Conservation (phyloP, 2,888 invertebrate species). For the Aradus depressus region DNA sequence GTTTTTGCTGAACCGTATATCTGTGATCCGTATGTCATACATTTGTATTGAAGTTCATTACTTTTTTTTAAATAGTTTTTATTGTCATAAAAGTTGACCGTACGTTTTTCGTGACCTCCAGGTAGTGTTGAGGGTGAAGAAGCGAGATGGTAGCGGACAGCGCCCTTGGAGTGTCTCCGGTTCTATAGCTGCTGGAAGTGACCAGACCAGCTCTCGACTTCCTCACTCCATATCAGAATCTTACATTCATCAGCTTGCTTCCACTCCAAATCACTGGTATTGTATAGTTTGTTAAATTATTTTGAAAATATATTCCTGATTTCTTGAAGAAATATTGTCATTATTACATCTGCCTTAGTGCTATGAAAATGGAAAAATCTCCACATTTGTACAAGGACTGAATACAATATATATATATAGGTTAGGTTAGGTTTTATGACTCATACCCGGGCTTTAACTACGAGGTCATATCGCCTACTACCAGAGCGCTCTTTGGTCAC, state of each 20-base stretch:
- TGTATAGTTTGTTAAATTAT: background rate
- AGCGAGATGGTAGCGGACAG: constrained; percentile 38
- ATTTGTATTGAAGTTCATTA: no score
- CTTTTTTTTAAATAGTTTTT: background rate
- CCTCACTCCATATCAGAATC: constrained; percentile 76
- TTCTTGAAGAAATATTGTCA: no score
- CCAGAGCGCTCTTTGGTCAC: no score
- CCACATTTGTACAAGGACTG: no score
- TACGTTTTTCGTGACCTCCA: constrained; percentile 32
- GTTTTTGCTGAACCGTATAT: no score
- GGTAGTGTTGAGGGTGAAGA: constrained; percentile 55
- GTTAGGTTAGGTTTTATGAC: no score
- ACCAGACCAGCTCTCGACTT: constrained; percentile 36
- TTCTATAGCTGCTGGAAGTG: constrained; percentile 35
- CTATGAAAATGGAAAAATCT: no score
- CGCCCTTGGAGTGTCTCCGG: constrained; percentile 86
- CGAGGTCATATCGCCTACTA: no score
- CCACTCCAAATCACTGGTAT: constrained; percentile 33
- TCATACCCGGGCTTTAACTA: no score
- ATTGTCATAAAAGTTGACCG: background rate
- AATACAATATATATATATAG: no score
- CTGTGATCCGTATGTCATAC: no score
- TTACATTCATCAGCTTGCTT: constrained; percentile 60
- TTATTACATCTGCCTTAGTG: no score
- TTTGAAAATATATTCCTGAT: background rate